These are phyloP conservation scores for Tiliacea aurago DNA, from an alignment of 2,888 invertebrate genomes.

Conservation along the genomic window DNA sequence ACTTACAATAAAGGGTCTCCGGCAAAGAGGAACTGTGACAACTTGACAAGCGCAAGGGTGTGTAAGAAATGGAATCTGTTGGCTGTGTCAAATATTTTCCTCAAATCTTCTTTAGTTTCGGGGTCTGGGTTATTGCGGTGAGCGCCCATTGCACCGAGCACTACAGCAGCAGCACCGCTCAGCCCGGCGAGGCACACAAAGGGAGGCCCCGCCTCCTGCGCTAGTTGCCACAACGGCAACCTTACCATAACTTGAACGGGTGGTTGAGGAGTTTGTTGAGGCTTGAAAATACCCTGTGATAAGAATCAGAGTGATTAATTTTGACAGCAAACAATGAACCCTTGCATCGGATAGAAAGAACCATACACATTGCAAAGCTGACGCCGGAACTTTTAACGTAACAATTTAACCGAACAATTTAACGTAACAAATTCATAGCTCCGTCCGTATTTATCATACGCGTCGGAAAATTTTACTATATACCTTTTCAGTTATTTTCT, in stretches of 20 bases:
- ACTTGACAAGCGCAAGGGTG: conserved; percentile 95
- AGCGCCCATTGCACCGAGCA: conserved; percentile 94
- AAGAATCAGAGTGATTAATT: conserved; percentile 28
- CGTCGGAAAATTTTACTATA: conserved; percentile 86
- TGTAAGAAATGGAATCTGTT: conserved; percentile 97
- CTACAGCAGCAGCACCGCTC: conserved; percentile 96
- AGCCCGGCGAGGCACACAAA: conserved; percentile 95
- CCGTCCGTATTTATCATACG: conserved; percentile 88
- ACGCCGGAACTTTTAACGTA: conserved; percentile 80
- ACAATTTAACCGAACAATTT: no score
- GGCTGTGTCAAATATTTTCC: conserved; percentile 96
- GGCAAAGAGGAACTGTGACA: conserved; percentile 95
- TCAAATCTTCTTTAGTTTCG: conserved; percentile 92
- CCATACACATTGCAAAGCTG: conserved; percentile 31
- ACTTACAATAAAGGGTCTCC: conserved; percentile 94
- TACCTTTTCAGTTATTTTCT: conserved; percentile 79
- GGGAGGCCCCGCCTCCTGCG: conserved; percentile 91
- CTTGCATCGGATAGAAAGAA: conserved; percentile 29
- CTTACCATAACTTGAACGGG: conserved; percentile 80
- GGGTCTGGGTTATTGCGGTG: conserved; percentile 92
- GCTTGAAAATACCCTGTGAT: conserved; percentile 85
- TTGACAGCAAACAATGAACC: no score
- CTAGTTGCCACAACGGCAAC: conserved; percentile 92
- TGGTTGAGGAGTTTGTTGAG: conserved; percentile 71
- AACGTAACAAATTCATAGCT: conserved; percentile 87